These are phyloP conservation scores for Maniola jurtina DNA, from an alignment of 1,140 invertebrate genomes.

Conservation along the genomic window DNA sequence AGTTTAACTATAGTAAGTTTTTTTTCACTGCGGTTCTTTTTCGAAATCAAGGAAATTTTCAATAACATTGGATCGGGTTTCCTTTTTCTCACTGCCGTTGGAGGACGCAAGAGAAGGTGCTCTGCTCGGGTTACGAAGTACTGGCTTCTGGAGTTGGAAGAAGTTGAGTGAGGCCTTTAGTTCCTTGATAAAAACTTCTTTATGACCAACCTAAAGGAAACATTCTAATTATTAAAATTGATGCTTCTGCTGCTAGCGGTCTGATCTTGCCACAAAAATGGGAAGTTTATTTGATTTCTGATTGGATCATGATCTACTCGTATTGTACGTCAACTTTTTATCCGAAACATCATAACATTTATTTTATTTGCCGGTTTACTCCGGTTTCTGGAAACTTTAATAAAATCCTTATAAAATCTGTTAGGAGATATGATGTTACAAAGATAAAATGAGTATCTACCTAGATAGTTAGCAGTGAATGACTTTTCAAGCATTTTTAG, in stretches of 20 bases:
- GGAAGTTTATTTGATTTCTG: no score
- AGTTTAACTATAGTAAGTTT: background rate
- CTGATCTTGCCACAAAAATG: no score
- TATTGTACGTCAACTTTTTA: no score
- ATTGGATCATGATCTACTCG: no score
- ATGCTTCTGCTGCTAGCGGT: background rate
- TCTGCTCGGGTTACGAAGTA: conserved; percentile 63
- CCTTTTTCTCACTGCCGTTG: conserved; percentile 34
- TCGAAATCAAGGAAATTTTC: conserved; percentile 63
- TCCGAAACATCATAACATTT: no score
- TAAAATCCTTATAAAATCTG: no score
- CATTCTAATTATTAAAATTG: background rate
- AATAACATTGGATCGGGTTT: conserved; percentile 37
- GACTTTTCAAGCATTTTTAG: no score
- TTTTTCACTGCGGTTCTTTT: conserved; percentile 43
- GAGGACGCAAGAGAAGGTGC: conserved; percentile 49
- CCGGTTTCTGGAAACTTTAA: no score
- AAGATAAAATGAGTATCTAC: no score
- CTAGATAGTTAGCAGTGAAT: no score
- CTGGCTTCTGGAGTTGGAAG: conserved; percentile 65
- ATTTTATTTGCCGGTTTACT: no score
- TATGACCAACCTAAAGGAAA: conserved; percentile 54
- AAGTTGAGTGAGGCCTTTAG: conserved; percentile 66
- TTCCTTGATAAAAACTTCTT: conserved; percentile 67
- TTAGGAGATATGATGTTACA: no score